A percentile compares a stretch with the other conserved stretches of the same genome.
These are phyloP conservation scores for Aleiodes alternator DNA, from an alignment of 2,888 invertebrate genomes.

Conservation along the genomic window DNA sequence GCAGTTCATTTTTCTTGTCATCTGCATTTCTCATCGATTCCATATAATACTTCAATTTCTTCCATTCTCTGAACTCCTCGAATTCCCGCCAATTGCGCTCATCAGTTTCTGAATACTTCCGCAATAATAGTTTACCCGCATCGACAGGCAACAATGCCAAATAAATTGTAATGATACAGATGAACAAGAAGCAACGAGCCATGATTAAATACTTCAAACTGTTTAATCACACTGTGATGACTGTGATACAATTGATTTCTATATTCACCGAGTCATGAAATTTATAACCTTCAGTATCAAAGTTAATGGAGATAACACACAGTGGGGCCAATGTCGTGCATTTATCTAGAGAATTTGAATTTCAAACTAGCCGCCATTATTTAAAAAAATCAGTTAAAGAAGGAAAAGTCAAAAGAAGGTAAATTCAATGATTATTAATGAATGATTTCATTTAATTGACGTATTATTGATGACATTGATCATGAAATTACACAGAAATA, in stretches of 20 bases:
- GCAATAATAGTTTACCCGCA: neutral
- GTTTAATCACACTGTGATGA: conserved; percentile 3
- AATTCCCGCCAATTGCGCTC: conserved; percentile 48
- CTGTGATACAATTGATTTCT: conserved; percentile 10
- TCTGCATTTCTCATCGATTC: neutral
- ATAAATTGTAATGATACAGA: conserved; percentile 8
- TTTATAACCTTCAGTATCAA: neutral
- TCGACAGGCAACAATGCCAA: neutral
- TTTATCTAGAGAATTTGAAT: conserved; percentile 39
- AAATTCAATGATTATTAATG: too few species aligned
- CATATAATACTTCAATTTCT: conserved; percentile 30
- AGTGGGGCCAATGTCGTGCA: conserved; percentile 21
- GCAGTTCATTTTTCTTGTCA: conserved; percentile 72
- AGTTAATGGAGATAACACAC: neutral
- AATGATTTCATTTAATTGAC: too few species aligned
- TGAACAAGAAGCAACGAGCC: conserved; percentile 17
- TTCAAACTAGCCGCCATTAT: conserved; percentile 1
- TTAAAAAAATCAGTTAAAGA: neutral
- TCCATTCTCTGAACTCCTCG: conserved; percentile 51
- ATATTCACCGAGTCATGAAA: conserved; percentile 30
- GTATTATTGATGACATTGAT: neutral
- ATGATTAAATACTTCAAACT: conserved; percentile 1
- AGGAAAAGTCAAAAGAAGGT: neutral
- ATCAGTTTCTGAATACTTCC: conserved; percentile 14
- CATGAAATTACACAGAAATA: neutral